Evolutionary conservation across 2,888 invertebrate species (phyloP).

Genomic region (Lymantria monacha): DNA sequence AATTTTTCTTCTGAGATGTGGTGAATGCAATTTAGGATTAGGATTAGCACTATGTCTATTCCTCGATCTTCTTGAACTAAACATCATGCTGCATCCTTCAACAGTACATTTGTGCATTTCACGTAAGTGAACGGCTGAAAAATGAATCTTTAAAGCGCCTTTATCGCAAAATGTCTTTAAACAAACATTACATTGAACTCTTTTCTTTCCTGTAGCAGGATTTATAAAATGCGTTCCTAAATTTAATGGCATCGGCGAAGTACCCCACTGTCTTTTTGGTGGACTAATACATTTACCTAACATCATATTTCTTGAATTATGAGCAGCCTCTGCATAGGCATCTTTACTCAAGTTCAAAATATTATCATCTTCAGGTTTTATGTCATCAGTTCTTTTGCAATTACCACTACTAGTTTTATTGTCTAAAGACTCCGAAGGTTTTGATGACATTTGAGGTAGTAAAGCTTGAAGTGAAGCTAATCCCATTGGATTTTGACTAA

Average conservation of each 20-base stretch:
- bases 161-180: conserved; percentile 99
- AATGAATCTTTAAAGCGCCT: conserved; percentile 99
- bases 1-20: conserved; percentile 95
- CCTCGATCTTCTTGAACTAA: conserved; percentile 96
- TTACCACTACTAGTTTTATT: conserved; percentile 60
- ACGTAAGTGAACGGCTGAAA: conserved; percentile 98
- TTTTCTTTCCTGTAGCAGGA: conserved; percentile 96
- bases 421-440: conserved; percentile 62
- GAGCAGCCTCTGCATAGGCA: conserved; percentile 57
- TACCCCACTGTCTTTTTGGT: conserved; percentile 91
- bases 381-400: conserved; percentile 56
- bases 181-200: conserved; percentile 99
- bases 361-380: conserved; percentile 64
- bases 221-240: conserved; percentile 95
- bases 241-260: conserved; percentile 89
- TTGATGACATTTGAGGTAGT: conserved; percentile 82
- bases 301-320: conserved; percentile 75
- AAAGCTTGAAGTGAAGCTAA: conserved; percentile 85
- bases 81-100: conserved; percentile 99
- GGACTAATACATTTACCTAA: conserved; percentile 86
- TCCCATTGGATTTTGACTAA: conserved; percentile 83
- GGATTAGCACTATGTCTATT: conserved; percentile 99
- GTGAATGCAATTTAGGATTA: conserved; percentile 98
- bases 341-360: conserved; percentile 77
- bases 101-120: conserved; percentile 99